These are phyloP conservation scores for Daboia siamensis DNA, from an alignment of 2,113 vertebrate species.

Conservation along the genomic window DNA sequence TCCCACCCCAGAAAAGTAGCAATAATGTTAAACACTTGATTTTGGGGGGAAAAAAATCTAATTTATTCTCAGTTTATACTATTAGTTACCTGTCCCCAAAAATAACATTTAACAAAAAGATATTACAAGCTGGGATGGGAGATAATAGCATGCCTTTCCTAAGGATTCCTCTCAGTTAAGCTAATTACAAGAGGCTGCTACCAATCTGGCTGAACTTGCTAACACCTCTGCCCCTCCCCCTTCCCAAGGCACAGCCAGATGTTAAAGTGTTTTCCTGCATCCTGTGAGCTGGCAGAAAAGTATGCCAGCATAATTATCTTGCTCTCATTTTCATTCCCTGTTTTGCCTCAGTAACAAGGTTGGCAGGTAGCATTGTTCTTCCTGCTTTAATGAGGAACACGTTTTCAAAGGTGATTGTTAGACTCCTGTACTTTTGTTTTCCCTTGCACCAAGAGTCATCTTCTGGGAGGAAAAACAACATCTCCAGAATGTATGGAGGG, in stretches of 20 bases:
- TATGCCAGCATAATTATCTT: background rate
- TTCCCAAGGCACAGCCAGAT: background rate
- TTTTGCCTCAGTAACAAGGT: background rate
- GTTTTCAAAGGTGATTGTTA: background rate
- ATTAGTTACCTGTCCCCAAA: background rate
- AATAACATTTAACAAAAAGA: background rate
- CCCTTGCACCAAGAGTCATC: background rate
- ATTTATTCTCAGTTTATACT: constrained; percentile 12
- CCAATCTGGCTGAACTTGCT: background rate
- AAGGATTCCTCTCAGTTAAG: background rate
- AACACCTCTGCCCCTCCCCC: background rate
- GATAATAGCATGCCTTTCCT: background rate
- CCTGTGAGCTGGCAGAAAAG: background rate
- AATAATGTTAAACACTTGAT: constrained; percentile 10
- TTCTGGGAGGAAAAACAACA: background rate
- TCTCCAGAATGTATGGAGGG: background rate
- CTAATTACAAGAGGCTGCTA: background rate
- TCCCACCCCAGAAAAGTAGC: background rate
- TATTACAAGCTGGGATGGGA: background rate
- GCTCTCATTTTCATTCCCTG: background rate
- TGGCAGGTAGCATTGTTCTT: background rate
- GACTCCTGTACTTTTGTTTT: background rate
- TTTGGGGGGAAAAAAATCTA: background rate
- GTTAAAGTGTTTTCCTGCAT: background rate
- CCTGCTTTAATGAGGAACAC: background rate